Conservation (phyloP, 2,113 vertebrate genomes). For the Gambusia holbrooki region DNA sequence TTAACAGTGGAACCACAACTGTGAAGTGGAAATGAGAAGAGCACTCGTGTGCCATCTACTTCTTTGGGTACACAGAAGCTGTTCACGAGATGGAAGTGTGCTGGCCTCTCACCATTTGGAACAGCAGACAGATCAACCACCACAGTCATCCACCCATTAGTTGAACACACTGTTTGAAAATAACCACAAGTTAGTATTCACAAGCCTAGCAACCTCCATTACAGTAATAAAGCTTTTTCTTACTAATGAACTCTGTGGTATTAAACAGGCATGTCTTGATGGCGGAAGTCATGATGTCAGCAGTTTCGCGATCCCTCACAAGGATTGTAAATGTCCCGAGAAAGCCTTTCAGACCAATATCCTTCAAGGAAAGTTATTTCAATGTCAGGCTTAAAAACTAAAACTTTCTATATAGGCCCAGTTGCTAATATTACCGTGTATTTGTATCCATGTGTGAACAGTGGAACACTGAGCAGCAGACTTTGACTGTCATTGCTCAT, state of each 20-base stretch:
- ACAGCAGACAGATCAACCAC: conserved; percentile 58
- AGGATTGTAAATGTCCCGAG: conserved; percentile 61
- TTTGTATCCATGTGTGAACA: conserved; percentile 61
- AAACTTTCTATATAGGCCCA: not conserved
- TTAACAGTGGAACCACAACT: conserved; percentile 71
- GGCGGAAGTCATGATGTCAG: conserved; percentile 5
- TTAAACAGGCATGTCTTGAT: conserved; percentile 61
- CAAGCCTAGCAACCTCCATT: fast-evolving
- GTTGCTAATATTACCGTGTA: conserved; percentile 56
- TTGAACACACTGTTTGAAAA: conserved; percentile 72
- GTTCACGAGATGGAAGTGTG: conserved; percentile 52
- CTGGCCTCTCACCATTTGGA: conserved; percentile 25
- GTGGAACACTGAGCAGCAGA: conserved; percentile 63
- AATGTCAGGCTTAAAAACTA: not conserved
- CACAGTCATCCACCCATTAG: conserved; percentile 72
- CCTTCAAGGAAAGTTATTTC: conserved; percentile 25
- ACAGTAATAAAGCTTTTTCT: not conserved
- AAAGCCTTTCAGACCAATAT: conserved; percentile 55
- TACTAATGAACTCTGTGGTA: conserved; percentile 64
- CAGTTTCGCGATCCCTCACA: conserved; percentile 10
- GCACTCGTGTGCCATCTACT: conserved; percentile 45
- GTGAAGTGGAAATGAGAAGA: conserved; percentile 71
- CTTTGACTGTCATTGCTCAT: conserved; percentile 57
- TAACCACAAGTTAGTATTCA: not conserved
- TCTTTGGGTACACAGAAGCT: conserved; percentile 66